Evolutionary conservation across 2,113 vertebrate species (phyloP).

Genomic region (Macaca mulatta): DNA sequence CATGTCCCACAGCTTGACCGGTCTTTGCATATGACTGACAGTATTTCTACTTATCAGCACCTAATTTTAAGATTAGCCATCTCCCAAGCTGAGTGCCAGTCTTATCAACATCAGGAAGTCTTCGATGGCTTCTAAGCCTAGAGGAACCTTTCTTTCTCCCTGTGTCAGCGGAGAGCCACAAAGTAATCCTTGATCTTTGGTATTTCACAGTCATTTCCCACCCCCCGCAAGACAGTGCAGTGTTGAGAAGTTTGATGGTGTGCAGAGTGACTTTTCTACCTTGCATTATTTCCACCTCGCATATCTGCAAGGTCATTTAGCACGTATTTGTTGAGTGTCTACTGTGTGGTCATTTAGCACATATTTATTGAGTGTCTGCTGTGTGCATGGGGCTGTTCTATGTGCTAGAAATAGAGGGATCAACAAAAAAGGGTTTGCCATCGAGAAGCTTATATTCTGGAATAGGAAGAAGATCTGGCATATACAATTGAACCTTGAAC

Average conservation of each 20-base stretch:
- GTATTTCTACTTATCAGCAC: neutral
- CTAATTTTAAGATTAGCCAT: neutral
- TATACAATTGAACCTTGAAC: neutral
- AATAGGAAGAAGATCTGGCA: neutral
- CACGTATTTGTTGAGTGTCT: neutral
- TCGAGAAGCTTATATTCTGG: neutral
- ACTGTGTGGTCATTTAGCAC: neutral
- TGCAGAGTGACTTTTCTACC: neutral
- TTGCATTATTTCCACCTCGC: neutral
- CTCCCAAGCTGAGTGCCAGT: neutral
- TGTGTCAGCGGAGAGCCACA: neutral
- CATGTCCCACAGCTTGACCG: neutral
- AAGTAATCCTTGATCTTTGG: neutral
- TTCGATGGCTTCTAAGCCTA: neutral
- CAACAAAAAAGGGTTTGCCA: neutral
- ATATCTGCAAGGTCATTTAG: neutral
- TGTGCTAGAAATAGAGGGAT: neutral
- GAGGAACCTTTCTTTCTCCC: neutral
- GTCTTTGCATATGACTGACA: neutral
- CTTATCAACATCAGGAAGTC: neutral
- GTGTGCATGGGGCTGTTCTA: neutral
- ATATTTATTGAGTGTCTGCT: neutral
- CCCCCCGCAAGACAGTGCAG: neutral
- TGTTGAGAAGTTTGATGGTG: neutral
- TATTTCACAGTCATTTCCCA: conserved; percentile 14